Base-by-base conservation (phyloP, 2,888 invertebrate genomes). In the Elgonia sp. region DNA sequence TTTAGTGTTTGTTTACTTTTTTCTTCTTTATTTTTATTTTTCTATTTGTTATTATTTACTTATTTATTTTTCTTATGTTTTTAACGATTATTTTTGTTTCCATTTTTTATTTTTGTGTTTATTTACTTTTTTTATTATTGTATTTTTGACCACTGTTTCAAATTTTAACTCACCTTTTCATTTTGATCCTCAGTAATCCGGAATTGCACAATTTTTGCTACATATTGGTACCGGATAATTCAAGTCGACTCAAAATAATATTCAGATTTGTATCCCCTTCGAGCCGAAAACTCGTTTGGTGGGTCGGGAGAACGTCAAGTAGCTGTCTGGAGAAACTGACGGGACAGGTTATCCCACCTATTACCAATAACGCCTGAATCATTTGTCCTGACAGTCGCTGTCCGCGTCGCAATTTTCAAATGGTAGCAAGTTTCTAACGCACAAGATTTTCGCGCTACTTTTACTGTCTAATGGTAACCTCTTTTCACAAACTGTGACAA, bases 301-400 rank as follows among this genome's bases (percentile, higher is more conserved):
- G 53, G 89, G 89, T 89, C 73, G 89, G 46, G 86, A 84, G 82
- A 89, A 89, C 86, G 86, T 89, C 89, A 89, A 89, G 89, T 89
- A 86, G 86, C 84, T 89, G 89, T 89, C 86, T 77, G 84, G 81
- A 82, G 87, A 88, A 89, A 89, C 88, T 84, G 88, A 89, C 88
- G 79, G 70, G 89, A 84, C 89, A 89, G 86, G 89, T 89, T 89
- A 89, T 87, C 89, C 89, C 86, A 89, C 86, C 84, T 89, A 87
- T 86, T 86, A 80, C 84, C 86, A 79, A 89, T 89, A 84, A 75
- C 77, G 77, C 81, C 57, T 84, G 86, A 87, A 84, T 89, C 86
- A 86, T 86, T 89, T 84, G 86, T 84, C 77, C 72, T 82, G 86
- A 84, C 86, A 82, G 80, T 86, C 80, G 72, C 80, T 60, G 84